These are phyloP conservation scores for Acromyrmex echinatior DNA, from an alignment of 1,140 invertebrate species.

Conservation along the genomic window DNA sequence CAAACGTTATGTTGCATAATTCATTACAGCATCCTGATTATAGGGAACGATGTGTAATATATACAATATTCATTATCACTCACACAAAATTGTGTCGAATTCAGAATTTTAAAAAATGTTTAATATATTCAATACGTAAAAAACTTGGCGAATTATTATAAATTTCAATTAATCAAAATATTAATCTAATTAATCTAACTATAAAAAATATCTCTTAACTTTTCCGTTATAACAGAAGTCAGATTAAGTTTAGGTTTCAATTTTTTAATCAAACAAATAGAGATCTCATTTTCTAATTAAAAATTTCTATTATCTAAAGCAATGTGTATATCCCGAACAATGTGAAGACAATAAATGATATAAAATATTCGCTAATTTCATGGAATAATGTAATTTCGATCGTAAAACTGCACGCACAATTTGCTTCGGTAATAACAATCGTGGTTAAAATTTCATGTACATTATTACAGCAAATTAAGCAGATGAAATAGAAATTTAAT, in stretches of 20 bases:
- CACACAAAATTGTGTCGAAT: background rate
- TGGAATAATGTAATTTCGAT: background rate
- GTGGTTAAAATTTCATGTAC: background rate
- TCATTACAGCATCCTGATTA: background rate
- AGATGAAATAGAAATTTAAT: conserved; percentile 12
- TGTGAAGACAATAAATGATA: background rate
- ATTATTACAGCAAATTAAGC: background rate
- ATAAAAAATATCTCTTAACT: conserved; percentile 11
- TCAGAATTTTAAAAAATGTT: background rate
- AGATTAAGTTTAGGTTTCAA: background rate
- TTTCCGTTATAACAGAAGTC: background rate
- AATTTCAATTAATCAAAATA: conserved; percentile 23
- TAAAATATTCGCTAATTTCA: background rate
- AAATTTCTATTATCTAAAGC: conserved; percentile 8
- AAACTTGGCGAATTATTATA: background rate
- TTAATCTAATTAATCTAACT: background rate
- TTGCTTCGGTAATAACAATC: background rate
- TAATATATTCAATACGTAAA: background rate
- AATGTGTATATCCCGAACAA: background rate
- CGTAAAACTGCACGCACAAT: background rate
- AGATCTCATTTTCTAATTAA: background rate
- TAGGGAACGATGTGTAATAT: background rate
- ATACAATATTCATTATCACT: background rate
- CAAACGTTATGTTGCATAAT: conserved; percentile 45
- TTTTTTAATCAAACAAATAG: background rate